Conservation (phyloP, 1,140 invertebrate species). For the Brevipalpus yothersi region DNA sequence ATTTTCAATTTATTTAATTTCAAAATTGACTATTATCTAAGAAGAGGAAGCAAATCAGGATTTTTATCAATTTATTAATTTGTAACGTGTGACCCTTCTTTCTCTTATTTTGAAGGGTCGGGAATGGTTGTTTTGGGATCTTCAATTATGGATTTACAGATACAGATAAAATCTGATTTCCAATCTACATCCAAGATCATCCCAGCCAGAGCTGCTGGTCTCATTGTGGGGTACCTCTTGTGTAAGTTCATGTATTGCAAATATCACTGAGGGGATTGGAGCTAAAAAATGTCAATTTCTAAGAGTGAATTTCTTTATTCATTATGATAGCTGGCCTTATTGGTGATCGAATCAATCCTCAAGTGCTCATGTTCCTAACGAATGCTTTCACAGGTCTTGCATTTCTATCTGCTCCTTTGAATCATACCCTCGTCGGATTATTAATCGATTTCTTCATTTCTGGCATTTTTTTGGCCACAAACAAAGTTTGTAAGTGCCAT, state of each 20-base stretch:
- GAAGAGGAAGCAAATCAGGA: no score
- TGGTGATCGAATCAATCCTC: background rate
- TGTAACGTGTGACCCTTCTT: no score
- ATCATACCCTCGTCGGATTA: background rate
- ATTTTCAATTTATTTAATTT: no score
- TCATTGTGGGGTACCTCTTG: background rate
- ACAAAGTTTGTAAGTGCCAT: background rate
- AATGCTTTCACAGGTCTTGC: background rate
- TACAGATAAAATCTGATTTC: background rate
- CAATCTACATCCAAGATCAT: background rate
- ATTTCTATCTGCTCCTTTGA: background rate
- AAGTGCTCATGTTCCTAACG: background rate
- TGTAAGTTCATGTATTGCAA: background rate
- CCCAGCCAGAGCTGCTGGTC: background rate
- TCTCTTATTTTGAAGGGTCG: no score
- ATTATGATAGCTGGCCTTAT: background rate
- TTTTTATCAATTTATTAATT: no score
- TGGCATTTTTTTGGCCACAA: background rate
- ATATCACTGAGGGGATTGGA: no score
- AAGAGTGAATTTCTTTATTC: background rate
- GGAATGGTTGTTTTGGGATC: background rate
- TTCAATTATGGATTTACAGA: background rate
- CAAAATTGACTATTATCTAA: no score
- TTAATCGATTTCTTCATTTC: background rate
- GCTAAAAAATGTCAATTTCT: background rate